Evolutionary conservation across 2,888 invertebrate species (phyloP), one percentile per base, ranked within the genome.

Genomic region (Eupithecia tripunctaria): DNA sequence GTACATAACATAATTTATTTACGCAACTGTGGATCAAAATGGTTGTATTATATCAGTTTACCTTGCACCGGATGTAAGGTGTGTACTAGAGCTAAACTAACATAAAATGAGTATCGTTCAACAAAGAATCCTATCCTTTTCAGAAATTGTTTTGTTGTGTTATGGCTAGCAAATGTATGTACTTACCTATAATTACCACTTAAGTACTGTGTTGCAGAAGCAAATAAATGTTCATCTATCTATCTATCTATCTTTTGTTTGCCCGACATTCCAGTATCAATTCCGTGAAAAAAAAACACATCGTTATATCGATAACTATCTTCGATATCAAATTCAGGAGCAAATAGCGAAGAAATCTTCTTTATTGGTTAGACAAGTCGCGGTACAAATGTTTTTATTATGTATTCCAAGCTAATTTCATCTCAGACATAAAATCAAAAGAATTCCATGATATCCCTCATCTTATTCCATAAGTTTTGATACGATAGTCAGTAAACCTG

Each of bases 71-170:
- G 64, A 64, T 64, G 47, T 36, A 56, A 32, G 14, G 47, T 67
- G 67, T 51, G 51, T 56, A 47, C 32, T 29, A n/a, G 21, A 67
- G 36, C 67, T 51, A 32, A 51, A 56, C 67, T 27, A 21, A 67
- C 32, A 41, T 67, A 36, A 21, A 36, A n/a, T 7, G 27, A 60
- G 29, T 41, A 41, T 51, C 47, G 47, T 51, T 25, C 25, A 60
- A 60, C 60, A 60, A 60, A 29, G 60, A 60, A 3, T 60, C 29
- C 60, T 60, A 18, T 27, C 18, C 60, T 29, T 27, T 60, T 29
- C 21, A 56, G 21, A 25, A 0, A 21, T 25, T 25, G 56, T 56
- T 25, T 56, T 56, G n/a, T n/a, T n/a, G n/a, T n/a, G n/a, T n/a
- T n/a, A n/a, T n/a, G n/a, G n/a, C n/a, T n/a, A n/a, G n/a, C n/a